phyloP scores from a whole-genome alignment of 2,797 vertebrate genomes.

The Leuciscus waleckii region DNA sequence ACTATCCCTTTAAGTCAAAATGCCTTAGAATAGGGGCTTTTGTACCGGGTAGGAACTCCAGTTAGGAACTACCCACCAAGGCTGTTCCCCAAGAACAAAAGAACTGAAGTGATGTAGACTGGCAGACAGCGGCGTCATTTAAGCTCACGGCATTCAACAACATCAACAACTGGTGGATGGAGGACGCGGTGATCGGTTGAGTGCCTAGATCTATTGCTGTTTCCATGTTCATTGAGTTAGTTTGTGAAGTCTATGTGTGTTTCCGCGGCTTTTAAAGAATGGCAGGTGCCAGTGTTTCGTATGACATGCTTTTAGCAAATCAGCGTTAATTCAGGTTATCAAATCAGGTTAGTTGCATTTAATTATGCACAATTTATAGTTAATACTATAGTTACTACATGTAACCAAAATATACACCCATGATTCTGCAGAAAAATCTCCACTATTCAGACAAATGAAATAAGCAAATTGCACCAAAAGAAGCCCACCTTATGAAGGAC shows the following conservation, averaged over 20 bases:
- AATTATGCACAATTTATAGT: background rate
- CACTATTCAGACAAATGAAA: background rate
- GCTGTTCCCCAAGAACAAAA: background rate
- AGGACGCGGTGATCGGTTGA: background rate
- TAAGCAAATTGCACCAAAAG: background rate
- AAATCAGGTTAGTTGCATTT: background rate
- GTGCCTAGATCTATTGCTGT: background rate
- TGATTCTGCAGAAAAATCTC: background rate
- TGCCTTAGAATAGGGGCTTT: background rate
- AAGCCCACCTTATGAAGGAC: background rate
- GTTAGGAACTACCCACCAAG: background rate
- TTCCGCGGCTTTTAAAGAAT: background rate
- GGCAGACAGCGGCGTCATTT: background rate
- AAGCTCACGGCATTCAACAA: background rate
- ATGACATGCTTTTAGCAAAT: background rate
- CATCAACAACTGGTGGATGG: background rate
- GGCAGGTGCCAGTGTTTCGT: background rate
- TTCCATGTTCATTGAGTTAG: background rate
- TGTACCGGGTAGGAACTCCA: background rate
- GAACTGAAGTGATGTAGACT: background rate
- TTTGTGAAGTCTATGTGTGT: background rate
- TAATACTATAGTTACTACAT: background rate
- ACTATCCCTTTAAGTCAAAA: too few species aligned
- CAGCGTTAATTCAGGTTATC: background rate
- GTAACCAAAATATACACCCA: background rate